Conservation (phyloP, 2,113 vertebrate species). For the Ptyas mucosa region DNA sequence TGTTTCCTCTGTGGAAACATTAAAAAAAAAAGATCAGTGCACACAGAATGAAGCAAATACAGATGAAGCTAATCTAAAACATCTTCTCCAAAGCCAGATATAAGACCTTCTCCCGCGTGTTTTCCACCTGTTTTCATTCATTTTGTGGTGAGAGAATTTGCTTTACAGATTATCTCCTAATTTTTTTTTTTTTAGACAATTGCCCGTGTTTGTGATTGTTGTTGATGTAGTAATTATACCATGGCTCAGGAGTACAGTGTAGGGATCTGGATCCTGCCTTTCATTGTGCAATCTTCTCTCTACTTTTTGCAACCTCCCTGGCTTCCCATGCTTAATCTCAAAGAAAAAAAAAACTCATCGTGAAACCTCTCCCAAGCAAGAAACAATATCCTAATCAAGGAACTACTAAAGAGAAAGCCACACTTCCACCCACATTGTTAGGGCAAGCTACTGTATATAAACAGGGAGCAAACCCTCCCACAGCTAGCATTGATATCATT, state of each 20-base stretch:
- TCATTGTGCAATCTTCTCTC: neutral
- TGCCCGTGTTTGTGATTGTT: neutral
- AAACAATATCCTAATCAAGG: neutral
- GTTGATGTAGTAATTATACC: neutral
- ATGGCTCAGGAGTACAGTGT: neutral
- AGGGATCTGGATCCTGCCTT: neutral
- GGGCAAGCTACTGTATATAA: neutral
- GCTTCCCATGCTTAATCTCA: neutral
- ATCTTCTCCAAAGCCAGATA: neutral
- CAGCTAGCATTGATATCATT: neutral
- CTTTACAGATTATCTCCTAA: neutral
- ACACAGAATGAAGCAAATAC: neutral
- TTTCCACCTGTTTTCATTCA: neutral
- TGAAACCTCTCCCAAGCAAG: neutral
- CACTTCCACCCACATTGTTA: neutral
- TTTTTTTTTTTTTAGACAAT: neutral
- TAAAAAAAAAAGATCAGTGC: neutral
- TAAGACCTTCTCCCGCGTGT: neutral
- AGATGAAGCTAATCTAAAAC: neutral
- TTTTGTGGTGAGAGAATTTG: neutral
- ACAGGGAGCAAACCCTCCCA: neutral
- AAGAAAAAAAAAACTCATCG: neutral
- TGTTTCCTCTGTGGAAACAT: neutral
- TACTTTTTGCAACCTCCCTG: neutral
- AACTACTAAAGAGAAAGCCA: neutral